A percentile compares a stretch with the other conserved stretches of the same genome.
phyloP scores from a whole-genome alignment of 1,140 invertebrate genomes.

The Bombyx mandarina region DNA sequence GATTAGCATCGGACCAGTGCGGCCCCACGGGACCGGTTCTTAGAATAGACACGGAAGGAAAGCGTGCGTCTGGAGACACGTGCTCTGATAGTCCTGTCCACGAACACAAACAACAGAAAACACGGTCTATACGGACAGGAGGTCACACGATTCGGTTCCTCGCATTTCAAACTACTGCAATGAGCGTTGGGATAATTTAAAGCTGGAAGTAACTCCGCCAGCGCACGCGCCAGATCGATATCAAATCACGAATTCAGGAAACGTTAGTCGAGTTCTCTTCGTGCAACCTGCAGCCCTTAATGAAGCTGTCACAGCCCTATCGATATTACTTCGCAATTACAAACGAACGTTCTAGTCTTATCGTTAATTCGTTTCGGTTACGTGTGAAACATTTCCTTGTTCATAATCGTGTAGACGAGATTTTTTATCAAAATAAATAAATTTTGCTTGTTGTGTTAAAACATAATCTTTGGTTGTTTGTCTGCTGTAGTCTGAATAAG shows the following conservation, averaged over 20 bases:
- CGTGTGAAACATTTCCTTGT: no score
- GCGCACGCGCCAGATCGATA: slow-evolving; percentile 35
- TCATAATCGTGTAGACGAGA: no score
- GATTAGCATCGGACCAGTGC: slow-evolving; percentile 57
- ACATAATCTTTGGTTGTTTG: no score
- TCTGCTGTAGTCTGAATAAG: no score
- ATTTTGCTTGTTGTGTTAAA: no score
- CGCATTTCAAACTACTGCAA: slow-evolving; percentile 24
- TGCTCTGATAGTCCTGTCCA: slow-evolving; percentile 40
- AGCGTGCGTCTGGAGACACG: slow-evolving; percentile 56
- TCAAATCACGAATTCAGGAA: slow-evolving; percentile 37
- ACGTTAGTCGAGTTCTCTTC: slow-evolving; percentile 18
- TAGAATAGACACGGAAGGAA: slow-evolving; percentile 69
- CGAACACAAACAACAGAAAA: slow-evolving; percentile 10
- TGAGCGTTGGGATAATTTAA: slow-evolving; percentile 27
- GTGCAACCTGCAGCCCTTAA: slow-evolving; percentile 24
- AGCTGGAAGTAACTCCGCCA: slow-evolving; percentile 21
- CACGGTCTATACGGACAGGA: slow-evolving; percentile 5
- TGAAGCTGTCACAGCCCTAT: slow-evolving; percentile 19
- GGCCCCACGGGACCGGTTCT: slow-evolving; percentile 42
- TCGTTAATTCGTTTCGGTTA: no score
- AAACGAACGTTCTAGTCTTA: no score
- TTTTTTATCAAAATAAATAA: no score
- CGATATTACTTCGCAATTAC: no score
- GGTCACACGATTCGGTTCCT: slow-evolving; percentile 30